These are phyloP conservation scores for Eulithis prunata DNA, from an alignment of 2,888 invertebrate species.

Conservation along the genomic window DNA sequence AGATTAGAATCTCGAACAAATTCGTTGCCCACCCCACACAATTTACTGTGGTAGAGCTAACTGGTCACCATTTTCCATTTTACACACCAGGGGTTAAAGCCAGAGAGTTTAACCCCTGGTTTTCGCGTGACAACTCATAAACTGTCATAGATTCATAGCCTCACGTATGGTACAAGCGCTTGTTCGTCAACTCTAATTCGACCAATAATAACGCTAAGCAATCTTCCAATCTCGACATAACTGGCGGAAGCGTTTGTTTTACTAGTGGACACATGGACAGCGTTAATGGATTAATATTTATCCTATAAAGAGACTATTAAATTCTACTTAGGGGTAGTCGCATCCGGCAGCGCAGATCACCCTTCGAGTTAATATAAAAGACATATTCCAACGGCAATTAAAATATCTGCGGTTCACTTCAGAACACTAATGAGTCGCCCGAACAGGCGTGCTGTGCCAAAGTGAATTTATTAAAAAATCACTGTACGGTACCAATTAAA, in stretches of 20 bases:
- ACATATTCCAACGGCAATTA: conserved; percentile 63
- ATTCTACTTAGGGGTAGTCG: conserved; percentile 16
- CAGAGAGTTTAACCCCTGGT: no score
- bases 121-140: no score
- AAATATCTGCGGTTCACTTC: conserved; percentile 59
- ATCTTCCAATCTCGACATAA: conserved; percentile 30
- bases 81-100: no score
- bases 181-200: conserved; percentile 5
- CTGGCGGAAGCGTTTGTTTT: conserved; percentile 36
- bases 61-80: no score
- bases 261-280: conserved; percentile 37
- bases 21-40: no score
- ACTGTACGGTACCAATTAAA: conserved; percentile 58
- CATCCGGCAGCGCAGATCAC: conserved; percentile 8
- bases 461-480: conserved; percentile 54
- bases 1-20: no score
- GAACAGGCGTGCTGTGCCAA: conserved; percentile 48
- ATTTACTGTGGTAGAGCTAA: no score
- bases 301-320: conserved; percentile 30
- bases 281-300: conserved; percentile 31
- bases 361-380: conserved; percentile 33
- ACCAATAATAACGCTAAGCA: conserved; percentile 10
- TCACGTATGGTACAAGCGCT: no score
- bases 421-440: conserved; percentile 66
- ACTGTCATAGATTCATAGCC: no score